These are phyloP conservation scores for Rhinella marina DNA, from an alignment of 2,797 vertebrate genomes.

Conservation along the genomic window DNA sequence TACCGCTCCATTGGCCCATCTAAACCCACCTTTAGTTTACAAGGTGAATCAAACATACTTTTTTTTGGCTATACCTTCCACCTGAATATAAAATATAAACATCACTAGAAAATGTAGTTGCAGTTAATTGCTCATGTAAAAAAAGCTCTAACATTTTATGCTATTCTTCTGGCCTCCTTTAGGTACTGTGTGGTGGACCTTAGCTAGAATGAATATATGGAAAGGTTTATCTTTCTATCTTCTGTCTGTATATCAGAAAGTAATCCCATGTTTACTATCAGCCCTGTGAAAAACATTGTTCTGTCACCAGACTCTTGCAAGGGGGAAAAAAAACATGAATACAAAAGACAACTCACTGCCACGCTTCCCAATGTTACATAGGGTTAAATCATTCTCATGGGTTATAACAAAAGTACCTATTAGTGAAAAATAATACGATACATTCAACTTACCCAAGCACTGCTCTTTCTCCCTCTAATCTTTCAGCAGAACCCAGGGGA, in stretches of 20 bases:
- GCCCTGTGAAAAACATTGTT: conserved; percentile 33
- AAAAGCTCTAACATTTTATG: neutral
- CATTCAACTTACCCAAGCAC: conserved; percentile 93
- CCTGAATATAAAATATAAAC: neutral
- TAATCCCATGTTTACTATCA: conserved; percentile 27
- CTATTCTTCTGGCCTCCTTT: neutral
- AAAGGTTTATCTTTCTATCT: conserved; percentile 34
- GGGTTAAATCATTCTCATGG: conserved; percentile 78
- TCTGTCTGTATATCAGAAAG: conserved; percentile 17
- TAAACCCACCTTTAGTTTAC: no score
- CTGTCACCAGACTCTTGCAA: neutral
- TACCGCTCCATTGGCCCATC: no score
- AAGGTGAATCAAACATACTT: neutral
- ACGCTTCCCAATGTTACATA: conserved; percentile 66
- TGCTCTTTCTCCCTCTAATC: conserved; percentile 92
- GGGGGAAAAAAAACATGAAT: neutral
- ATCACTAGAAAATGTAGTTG: neutral
- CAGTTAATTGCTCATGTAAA: neutral
- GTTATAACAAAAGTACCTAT: conserved; percentile 77
- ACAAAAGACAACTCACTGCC: conserved; percentile 25
- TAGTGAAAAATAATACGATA: conserved; percentile 97
- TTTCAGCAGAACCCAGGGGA: conserved; percentile 98
- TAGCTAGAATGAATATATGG: neutral
- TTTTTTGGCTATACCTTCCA: neutral
- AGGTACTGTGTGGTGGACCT: neutral